Conservation (phyloP, 2,888 invertebrate genomes). For the Drosophila setosimentum region DNA sequence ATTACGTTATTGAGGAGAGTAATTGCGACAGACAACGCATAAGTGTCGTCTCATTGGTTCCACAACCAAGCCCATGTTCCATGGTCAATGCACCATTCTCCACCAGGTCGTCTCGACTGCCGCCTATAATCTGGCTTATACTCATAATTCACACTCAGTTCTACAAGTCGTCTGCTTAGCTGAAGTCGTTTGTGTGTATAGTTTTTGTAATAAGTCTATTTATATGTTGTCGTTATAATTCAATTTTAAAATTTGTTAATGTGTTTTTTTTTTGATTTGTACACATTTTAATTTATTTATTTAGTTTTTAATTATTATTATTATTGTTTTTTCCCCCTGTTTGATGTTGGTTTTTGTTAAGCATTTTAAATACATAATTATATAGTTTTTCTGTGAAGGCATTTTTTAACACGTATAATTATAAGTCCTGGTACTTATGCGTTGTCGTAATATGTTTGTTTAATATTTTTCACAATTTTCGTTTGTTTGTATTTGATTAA, state of each 20-base stretch:
- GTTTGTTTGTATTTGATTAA: background rate
- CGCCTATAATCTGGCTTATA: conserved; percentile 2
- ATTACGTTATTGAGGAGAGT: conserved; percentile 72
- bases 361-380: conserved; percentile 37
- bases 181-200: background rate
- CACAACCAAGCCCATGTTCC: conserved; percentile 12
- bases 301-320: background rate
- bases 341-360: conserved; percentile 39
- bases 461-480: background rate
- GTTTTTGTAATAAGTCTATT: background rate
- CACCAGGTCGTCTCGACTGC: background rate
- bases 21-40: conserved; percentile 64
- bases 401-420: too few species aligned
- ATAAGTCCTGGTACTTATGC: background rate
- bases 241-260: background rate
- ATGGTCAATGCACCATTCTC: conserved; percentile 32
- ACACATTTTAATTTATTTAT: background rate
- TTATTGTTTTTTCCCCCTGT: conserved; percentile 11
- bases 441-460: background rate
- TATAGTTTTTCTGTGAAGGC: conserved; percentile 14
- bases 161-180: conserved; percentile 23
- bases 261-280: background rate
- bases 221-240: background rate
- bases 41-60: conserved; percentile 16
- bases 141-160: conserved; percentile 62